phyloP scores from a whole-genome alignment of 92 coral and sea anemone species.

The Palythoa grandiflora region DNA sequence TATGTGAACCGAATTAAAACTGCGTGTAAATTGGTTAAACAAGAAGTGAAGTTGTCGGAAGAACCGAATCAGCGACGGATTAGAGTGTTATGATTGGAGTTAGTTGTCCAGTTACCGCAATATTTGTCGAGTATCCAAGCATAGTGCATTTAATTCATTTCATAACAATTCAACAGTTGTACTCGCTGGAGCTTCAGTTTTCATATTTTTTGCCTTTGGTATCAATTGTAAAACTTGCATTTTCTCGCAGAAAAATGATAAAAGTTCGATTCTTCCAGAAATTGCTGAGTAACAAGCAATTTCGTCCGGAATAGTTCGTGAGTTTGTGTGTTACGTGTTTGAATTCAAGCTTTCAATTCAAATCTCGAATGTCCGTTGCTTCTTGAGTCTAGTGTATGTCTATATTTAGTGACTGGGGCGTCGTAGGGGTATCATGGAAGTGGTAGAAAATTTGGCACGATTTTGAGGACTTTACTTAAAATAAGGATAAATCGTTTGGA shows the following conservation, averaged over 20 bases:
- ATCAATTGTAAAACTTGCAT: background rate
- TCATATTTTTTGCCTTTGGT: background rate
- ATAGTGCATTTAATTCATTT: constrained; percentile 47
- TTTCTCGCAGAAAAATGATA: background rate
- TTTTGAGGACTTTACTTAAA: background rate
- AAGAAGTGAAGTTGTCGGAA: background rate
- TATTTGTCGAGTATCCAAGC: constrained; percentile 52
- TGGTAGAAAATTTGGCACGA: constrained; percentile 3
- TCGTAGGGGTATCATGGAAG: constrained; percentile 42
- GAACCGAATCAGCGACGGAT: constrained; percentile 3
- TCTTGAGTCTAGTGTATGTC: constrained; percentile 23
- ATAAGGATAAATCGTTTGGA: background rate
- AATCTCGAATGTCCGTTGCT: constrained; percentile 96
- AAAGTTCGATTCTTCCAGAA: background rate
- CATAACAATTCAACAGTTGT: constrained; percentile 53
- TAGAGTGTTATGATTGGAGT: constrained; percentile 25
- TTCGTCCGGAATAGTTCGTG: background rate
- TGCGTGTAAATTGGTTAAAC: background rate
- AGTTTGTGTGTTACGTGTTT: constrained; percentile 35
- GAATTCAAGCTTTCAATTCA: constrained; percentile 73
- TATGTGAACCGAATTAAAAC: constrained; percentile 4
- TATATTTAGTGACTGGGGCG: constrained; percentile 50
- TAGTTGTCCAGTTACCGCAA: constrained; percentile 43
- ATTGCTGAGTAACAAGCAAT: background rate
- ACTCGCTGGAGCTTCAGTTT: constrained; percentile 30